phyloP scores from a whole-genome alignment of 2,888 invertebrate genomes.

The Dasypolia templi region DNA sequence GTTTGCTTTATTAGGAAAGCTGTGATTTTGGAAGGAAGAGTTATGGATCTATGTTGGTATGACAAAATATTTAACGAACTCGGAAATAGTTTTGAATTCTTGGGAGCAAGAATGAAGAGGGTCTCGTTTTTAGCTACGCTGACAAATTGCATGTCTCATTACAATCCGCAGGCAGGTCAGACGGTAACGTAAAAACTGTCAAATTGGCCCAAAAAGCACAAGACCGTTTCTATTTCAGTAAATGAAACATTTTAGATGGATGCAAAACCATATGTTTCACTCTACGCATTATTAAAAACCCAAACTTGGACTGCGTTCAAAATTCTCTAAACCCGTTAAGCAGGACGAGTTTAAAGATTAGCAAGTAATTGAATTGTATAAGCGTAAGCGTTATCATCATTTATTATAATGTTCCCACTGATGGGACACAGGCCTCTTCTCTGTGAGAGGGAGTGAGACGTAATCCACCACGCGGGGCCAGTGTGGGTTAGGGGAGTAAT shows the following conservation, averaged over 20 bases:
- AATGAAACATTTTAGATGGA: constrained; percentile 20
- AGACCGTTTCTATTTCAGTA: constrained; percentile 3
- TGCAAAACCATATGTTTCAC: constrained; percentile 28
- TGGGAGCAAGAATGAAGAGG: neutral
- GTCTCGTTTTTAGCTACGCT: no score
- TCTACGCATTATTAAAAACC: constrained; percentile 27
- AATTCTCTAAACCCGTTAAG: constrained; percentile 43
- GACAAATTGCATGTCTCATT: neutral
- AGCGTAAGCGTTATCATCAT: no score
- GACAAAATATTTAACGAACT: neutral
- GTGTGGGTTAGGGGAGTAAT: no score
- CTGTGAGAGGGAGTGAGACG: no score
- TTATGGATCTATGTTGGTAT: constrained; percentile 2
- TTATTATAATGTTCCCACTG: no score
- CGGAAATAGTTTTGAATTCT: neutral
- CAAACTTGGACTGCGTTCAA: constrained; percentile 46
- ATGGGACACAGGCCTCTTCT: no score
- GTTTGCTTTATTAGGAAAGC: constrained; percentile 56
- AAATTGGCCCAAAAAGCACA: neutral
- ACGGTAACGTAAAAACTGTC: neutral
- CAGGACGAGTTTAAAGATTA: constrained; percentile 43
- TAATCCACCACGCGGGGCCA: no score
- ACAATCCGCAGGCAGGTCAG: no score
- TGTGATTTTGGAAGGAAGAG: constrained; percentile 13
- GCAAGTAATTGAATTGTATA: constrained; percentile 51